Percentiles rank a stretch among this genome's conserved stretches.
Evolutionary conservation across 2,113 vertebrate species (phyloP).

Genomic region (Tetrax tetrax): DNA sequence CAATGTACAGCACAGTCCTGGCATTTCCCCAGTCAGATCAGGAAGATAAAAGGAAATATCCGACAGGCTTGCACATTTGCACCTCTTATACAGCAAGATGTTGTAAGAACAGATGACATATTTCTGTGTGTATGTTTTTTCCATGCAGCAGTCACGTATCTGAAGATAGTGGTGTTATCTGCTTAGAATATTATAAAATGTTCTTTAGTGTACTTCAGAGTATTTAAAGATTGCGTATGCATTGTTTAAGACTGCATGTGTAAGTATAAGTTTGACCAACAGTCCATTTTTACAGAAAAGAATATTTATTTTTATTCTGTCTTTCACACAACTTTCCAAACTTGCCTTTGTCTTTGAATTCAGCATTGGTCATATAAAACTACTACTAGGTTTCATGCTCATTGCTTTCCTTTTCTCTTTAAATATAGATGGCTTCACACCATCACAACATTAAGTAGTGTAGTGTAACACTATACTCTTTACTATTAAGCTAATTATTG

Average conservation of each 20-base stretch:
- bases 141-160: background rate
- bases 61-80: background rate
- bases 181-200: background rate
- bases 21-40: background rate
- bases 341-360: background rate
- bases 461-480: background rate
- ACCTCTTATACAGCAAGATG: background rate
- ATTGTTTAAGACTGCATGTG: background rate
- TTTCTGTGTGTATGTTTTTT: background rate
- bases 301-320: background rate
- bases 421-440: background rate
- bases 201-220: background rate
- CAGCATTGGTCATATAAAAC: background rate
- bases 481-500: background rate
- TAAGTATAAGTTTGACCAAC: background rate
- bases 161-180: background rate
- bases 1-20: background rate
- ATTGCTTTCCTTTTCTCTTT: background rate
- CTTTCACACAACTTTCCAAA: background rate
- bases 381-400: background rate
- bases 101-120: background rate
- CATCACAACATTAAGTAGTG: background rate
- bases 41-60: background rate
- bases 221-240: background rate
- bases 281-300: background rate